Evolutionary conservation across 2,888 invertebrate species (phyloP), one percentile per base, ranked within the genome.

Genomic region (Eremobia ochroleuca): DNA sequence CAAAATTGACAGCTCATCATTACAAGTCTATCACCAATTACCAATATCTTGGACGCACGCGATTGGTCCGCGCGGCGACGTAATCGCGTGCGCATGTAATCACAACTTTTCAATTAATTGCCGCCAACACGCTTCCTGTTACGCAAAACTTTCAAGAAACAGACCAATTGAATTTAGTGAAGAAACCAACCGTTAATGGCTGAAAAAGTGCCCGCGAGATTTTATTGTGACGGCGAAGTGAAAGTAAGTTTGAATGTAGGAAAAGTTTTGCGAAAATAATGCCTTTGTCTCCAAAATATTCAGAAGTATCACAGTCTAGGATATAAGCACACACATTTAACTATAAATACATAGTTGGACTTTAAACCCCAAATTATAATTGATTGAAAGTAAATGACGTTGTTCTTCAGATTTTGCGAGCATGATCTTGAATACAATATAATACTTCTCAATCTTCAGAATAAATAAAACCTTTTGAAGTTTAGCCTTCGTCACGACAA

Each of bases 41-140:
- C 55, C 79, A 70, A 82, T 67, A 82, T 28, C 2, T 71, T 28
- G 46, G 40, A 13, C 40, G 55, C 87, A 82, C 84, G 78, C 85
- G 66, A 77, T 69, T 58, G 64, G 55, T 49, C 37, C 21, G 40
- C 55, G 74, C 64, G 37, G 59, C 74, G 67, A 74, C 55, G 87
- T 77, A 85, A 78, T 85, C 74, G 79, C 83, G 86, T 88, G 89
- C 85, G 75, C 81, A 64, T 31, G 73, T 82, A 81, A 86, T 79
- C 70, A 76, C 79, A 86, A 90, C 87, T 91, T 91, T 91, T 91
- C 90, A 87, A 81, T 86, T 90, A 91, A 92, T 90, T 87, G 84
- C 84, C 76, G 67, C 78, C 87, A 73, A 76, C 85, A 81, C 79
- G 81, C 82, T 88, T 87, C 88, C 87, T 87, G 78, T 91, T 91